Evolutionary conservation across 2,888 invertebrate genomes (phyloP), one percentile per base, ranked within the genome.

Genomic region (Subacronicta megacephala): DNA sequence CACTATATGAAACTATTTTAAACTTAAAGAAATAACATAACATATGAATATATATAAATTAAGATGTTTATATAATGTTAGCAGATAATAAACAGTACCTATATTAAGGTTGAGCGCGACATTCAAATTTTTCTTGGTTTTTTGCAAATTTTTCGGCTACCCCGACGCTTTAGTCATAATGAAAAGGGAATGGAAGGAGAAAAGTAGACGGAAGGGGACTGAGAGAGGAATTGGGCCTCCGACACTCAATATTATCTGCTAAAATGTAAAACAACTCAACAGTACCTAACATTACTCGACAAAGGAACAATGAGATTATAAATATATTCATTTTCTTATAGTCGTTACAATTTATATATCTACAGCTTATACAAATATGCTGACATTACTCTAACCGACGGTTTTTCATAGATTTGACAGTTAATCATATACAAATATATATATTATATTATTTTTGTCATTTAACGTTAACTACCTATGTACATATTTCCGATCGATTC

Each of bases 301-400:
- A 72, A 72, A 78, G 78, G 78, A 78, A 78, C 80, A 50, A 64
- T 41, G 55, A 56, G 31, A 26, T 54, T 44, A 62, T 52, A 75
- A 58, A 71, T 72, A 72, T 72, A 63, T 59, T 52, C 26, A 49
- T 44, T 55, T 52, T 53, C n/a, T 41, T 46, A 31, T n/a, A 31
- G 4, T n/a, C 31, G n/a, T 36, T 53, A 57, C 38, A 55, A 35
- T 37, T 31, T 9, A 26, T 46, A 61, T 70, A 62, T 61, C 62
- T 75, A 77, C 58, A 74, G 13, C 61, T 74, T 59, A 72, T 59
- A 5, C n/a, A 45, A 15, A 42, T 10, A 40, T 57, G 62, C 44
- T 50, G 55, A 51, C 17, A 29, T 29, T 62, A 57, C 17, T 1
- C 43, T 59, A 58, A 33, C 45, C 66, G 77, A 74, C 73, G 73